Conservation (phyloP, 2,888 invertebrate genomes). For the Meta bourneti region DNA sequence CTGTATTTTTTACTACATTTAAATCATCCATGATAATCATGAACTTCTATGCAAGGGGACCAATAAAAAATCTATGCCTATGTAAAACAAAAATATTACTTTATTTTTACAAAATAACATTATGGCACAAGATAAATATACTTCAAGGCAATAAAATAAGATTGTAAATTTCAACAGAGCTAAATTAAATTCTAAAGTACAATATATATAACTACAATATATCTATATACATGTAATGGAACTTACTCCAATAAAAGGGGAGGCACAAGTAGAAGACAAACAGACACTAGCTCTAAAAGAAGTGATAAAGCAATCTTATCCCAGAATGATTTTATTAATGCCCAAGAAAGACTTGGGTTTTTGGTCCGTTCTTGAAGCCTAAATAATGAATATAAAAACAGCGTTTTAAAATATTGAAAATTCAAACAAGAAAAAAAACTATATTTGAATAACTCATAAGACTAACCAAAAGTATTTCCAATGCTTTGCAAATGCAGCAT, state of each 20-base stretch:
- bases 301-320: conserved; percentile 2
- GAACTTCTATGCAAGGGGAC: too few species aligned
- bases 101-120: background rate
- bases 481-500: conserved; percentile 39
- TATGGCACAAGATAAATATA: background rate
- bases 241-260: conserved; percentile 63
- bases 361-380: conserved; percentile 17
- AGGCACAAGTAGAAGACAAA: conserved; percentile 15
- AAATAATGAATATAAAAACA: background rate
- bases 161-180: background rate
- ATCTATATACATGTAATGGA: background rate
- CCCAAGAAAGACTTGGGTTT: conserved; percentile 26
- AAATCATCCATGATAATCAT: too few species aligned
- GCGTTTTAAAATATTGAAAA: background rate
- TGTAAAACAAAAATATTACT: background rate
- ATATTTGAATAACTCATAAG: background rate
- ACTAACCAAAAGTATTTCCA: conserved; percentile 60
- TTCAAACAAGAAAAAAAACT: background rate
- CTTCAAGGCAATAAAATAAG: background rate
- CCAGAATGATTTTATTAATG: conserved; percentile 61
- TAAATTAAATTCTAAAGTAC: background rate
- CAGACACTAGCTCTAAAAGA: conserved; percentile 23
- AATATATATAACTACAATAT: background rate
- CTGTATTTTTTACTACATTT: too few species aligned
- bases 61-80: too few species aligned